phyloP scores from a whole-genome alignment of 2,113 vertebrate species.

The Prochilodus magdalenae region DNA sequence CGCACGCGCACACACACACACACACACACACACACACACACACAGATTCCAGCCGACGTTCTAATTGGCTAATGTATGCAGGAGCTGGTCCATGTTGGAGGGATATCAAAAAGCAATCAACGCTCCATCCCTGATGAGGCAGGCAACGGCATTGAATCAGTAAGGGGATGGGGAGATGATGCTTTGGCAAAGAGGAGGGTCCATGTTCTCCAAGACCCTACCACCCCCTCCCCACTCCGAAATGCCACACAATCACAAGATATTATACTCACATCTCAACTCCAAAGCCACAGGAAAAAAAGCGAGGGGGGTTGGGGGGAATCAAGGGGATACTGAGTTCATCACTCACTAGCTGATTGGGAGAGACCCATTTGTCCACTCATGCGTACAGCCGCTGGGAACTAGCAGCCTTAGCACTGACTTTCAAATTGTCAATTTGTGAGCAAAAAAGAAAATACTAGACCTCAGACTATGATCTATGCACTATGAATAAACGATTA shows the following conservation, averaged over 20 bases:
- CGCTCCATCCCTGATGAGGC: constrained; percentile 84
- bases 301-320: constrained; percentile 44
- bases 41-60: constrained; percentile 66
- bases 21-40: constrained; percentile 39
- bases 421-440: constrained; percentile 60
- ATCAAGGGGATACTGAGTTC: constrained; percentile 59
- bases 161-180: constrained; percentile 76
- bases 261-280: constrained; percentile 79
- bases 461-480: constrained; percentile 55
- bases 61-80: constrained; percentile 84
- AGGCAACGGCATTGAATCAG: constrained; percentile 73
- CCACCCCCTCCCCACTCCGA: constrained; percentile 50
- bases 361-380: constrained; percentile 64
- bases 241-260: constrained; percentile 79
- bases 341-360: constrained; percentile 76
- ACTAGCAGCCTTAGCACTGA: constrained; percentile 69
- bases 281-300: constrained; percentile 69
- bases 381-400: constrained; percentile 64
- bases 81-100: constrained; percentile 81
- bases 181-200: constrained; percentile 68
- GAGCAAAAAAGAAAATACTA: constrained; percentile 51
- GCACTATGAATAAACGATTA: constrained; percentile 38
- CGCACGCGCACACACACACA: constrained; percentile 41
- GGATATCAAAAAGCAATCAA: constrained; percentile 86
- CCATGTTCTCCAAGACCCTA: constrained; percentile 64